Evolutionary conservation across 2,113 vertebrate genomes (phyloP), one percentile per base, ranked within the genome.

Genomic region (Coptodon bakossiorum): DNA sequence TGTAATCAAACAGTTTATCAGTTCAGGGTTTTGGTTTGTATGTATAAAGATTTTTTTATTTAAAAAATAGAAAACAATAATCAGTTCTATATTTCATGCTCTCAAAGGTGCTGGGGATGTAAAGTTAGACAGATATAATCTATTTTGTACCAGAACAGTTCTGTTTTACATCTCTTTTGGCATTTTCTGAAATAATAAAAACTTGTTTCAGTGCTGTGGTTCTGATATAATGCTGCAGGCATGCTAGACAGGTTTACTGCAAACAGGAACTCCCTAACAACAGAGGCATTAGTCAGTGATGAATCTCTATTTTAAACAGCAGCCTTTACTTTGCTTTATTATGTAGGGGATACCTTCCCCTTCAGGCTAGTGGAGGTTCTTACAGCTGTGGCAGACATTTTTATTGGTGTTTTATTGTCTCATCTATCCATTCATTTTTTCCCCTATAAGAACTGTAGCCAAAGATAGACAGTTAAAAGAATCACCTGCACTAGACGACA

Each of bases 371-470:
- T 73, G 78, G 76, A 56, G 82, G 85, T 87, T 56, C 43, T 90
- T 94, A 88, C 91, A 92, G 90, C 89, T 89, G 92, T 61, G 22
- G 91, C 86, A 83, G 19, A 93, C 92, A 94, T 90, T 93, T 66
- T 94, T 94, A 86, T 90, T 93, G 89, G 82, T 40, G 4, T 71
- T 89, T 91, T 48, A 90, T 90, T 95, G 91, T 95, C 73, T 93
- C 80, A 14, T 43, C 38, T 89, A 81, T 87, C 88, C 82, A 50
- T 89, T 91, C 82, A 86, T 84, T 87, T 88, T 29, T 29, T 2
- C 29, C 34, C 40, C 83, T 68, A 24, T 92, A 73, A 91, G 93
- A 91, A 86, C 89, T 88, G 68, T 53, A 90, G 57, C 78, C 57
- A 50, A 71, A 88, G 40, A 22, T 17, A 68, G 19, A 16, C 22